Evolutionary conservation across 2,113 vertebrate species (phyloP), one percentile per base, ranked within the genome.

Genomic region (Lampris incognitus): DNA sequence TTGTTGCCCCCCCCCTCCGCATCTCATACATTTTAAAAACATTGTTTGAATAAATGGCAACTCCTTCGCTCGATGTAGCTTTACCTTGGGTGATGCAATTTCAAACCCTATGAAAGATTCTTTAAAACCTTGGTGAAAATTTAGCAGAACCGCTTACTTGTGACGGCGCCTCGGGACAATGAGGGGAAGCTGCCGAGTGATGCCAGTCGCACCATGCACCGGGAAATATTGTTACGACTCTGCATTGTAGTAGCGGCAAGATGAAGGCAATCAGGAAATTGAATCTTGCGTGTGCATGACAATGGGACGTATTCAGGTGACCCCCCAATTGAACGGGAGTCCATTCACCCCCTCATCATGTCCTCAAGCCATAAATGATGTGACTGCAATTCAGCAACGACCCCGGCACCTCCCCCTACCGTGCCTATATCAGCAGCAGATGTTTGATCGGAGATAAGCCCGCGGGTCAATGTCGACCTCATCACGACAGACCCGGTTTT

Each of bases 361-460:
- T 72, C 84, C 65, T 66, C 44, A 37, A 82, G 59, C 84, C 79
- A 71, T 90, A 88, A 88, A 78, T 59, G 81, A 89, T 79, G 80
- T 50, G 1, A 40, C 68, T 73, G 84, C 77, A 54, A 65, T 81
- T 84, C 59, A 48, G 10, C 79, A 59, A 78, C 68, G 9, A 76
- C 84, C 72, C 69, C 0, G 42, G 10, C 39, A 38, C 57, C 2
- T 69, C 76, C 65, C 54, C 77, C 68, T 60, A 72, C 49, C 2
- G 11, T 5, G 73, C 58, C 71, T 49, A 80, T 82, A 84, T 85
- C 79, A 66, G 81, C 88, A 83, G 88, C 91, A 90, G 91, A 92
- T 93, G 88, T 90, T 90, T 89, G 87, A 90, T 91, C 66, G 69
- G 76, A 85, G 90, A 91, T 89, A 92, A 91, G 86, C 73, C 40